These are phyloP conservation scores for Callaeas wilsoni DNA, from an alignment of 2,113 vertebrate species.

Conservation along the genomic window DNA sequence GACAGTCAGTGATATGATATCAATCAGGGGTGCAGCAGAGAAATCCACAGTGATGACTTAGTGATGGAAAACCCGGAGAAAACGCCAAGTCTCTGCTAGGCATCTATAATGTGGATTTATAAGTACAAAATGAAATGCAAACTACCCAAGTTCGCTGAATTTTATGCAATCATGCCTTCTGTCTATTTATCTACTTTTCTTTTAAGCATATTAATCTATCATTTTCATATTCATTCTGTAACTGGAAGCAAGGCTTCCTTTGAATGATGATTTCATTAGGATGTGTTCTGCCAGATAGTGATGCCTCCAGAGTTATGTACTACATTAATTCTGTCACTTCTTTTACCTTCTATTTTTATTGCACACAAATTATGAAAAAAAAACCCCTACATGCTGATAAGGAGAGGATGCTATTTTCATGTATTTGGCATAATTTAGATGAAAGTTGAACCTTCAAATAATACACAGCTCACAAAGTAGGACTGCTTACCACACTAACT, in stretches of 20 bases:
- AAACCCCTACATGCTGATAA: not conserved
- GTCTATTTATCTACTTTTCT: not conserved
- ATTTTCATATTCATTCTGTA: slow-evolving; percentile 11
- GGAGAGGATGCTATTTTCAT: not conserved
- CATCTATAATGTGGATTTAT: not conserved
- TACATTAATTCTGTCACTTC: slow-evolving; percentile 37
- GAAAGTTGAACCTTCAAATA: not conserved
- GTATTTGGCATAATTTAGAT: not conserved
- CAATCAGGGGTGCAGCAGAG: not conserved
- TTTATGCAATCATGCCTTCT: not conserved
- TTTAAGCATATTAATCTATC: slow-evolving; percentile 1
- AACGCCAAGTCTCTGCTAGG: not conserved
- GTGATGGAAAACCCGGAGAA: not conserved
- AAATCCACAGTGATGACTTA: not conserved
- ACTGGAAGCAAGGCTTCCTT: slow-evolving; percentile 10
- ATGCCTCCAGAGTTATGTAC: slow-evolving; percentile 3
- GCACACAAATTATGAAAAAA: slow-evolving; percentile 7
- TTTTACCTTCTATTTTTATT: not conserved
- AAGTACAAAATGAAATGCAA: not conserved
- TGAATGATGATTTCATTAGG: slow-evolving; percentile 59
- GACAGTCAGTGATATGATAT: not conserved
- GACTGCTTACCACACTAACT: not conserved
- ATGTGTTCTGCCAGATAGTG: not conserved
- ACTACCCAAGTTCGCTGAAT: not conserved
- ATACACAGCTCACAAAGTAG: not conserved